These are phyloP conservation scores for Chelon labrosus DNA, from an alignment of 2,797 vertebrate species.

Conservation along the genomic window DNA sequence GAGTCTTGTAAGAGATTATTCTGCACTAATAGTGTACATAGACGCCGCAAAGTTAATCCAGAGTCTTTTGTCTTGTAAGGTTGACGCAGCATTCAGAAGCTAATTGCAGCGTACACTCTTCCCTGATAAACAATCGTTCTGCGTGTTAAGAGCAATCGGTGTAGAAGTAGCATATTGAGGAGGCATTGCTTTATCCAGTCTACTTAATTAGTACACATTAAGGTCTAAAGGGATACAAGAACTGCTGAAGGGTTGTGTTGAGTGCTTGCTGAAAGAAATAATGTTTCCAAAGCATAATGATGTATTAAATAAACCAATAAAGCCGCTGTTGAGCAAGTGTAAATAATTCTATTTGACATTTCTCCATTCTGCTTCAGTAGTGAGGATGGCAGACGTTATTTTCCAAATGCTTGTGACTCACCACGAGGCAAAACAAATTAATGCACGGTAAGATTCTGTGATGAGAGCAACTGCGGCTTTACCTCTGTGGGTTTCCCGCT, in stretches of 20 bases:
- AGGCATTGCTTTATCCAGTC: conserved; percentile 33
- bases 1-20: neutral
- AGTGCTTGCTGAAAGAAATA: conserved; percentile 31
- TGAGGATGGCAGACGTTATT: conserved; percentile 1
- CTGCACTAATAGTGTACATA: neutral
- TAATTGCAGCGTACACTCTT: conserved; percentile 11
- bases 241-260: conserved; percentile 17
- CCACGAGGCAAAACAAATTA: neutral
- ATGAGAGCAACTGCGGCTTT: neutral
- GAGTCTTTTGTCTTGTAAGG: neutral
- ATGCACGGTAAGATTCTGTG: neutral
- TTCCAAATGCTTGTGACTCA: conserved; percentile 9
- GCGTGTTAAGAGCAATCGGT: conserved; percentile 3
- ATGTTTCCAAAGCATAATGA: conserved; percentile 9
- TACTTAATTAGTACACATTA: conserved; percentile 59
- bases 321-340: conserved; percentile 14
- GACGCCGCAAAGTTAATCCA: neutral
- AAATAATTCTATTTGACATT: conserved; percentile 20
- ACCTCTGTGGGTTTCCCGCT: neutral
- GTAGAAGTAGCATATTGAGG: conserved; percentile 22
- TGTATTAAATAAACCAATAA: conserved; percentile 26
- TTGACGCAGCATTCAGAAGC: conserved; percentile 5
- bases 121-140: conserved; percentile 2
- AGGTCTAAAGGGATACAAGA: conserved; percentile 26
- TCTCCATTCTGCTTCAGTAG: neutral